Evolutionary conservation across 2,888 invertebrate species (phyloP), one percentile per base, ranked within the genome.

Genomic region (Parasteatoda lunata): DNA sequence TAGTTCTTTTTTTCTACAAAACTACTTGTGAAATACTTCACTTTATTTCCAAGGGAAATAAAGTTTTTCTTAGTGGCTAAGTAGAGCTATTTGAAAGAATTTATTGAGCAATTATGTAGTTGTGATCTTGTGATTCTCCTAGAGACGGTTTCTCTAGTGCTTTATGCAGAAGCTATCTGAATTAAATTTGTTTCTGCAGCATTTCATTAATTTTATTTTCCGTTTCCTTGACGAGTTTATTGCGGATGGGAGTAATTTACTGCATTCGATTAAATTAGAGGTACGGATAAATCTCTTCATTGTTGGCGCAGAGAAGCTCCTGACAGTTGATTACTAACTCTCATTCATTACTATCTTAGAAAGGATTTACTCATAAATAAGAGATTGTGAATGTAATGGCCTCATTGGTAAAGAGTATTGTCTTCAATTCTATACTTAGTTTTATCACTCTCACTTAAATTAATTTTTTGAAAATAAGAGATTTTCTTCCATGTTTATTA

Each of bases 311-410:
- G 7, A n/a, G 48, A 70, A 6, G 70, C 48, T 48, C n/a, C 47
- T 48, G 72, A 45, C 52, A 9, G 72, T 54, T 73, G 54, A 73
- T 73, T 73, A 54, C 72, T 54, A 52, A 52, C 59, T 8, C 30
- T 52, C 51, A 73, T 73, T 54, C 72, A 73, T 73, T 45, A 73
- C 54, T 5, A 30, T 54, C 72, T 73, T 73, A 73, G 54, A 73
- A 30, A 52, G 54, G 54, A 51, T 73, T 54, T 73, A 54, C 72
- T 54, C 48, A 15, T 71, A 71, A 71, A 51, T n/a, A 4, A 71
- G 49, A n/a, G 30, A 71, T 30, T 15, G 15, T 54, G 72, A 45
- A 15, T 70, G 7, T 70, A 70, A 70, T 70, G 70, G 48, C 48
- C 11, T 45, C 45, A 54, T 6, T 11, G 47, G 13, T 48, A 73